These are phyloP conservation scores for Caenorhabditis sinica DNA, from an alignment of 2,888 invertebrate species.

Conservation along the genomic window DNA sequence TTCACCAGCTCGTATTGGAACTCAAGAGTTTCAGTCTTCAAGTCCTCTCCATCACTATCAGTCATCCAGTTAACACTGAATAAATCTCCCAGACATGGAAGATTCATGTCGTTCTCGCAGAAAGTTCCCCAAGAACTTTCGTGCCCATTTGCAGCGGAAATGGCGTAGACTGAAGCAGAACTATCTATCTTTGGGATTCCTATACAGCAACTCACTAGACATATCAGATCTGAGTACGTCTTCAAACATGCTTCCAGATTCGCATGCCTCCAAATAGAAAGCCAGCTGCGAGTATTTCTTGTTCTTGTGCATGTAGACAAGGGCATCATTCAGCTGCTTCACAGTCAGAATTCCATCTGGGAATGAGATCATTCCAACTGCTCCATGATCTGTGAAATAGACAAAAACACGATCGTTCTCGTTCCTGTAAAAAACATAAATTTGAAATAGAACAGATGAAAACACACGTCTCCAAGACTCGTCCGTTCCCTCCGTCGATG, in stretches of 20 bases:
- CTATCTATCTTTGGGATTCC: not conserved
- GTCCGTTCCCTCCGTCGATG: conserved; percentile 85
- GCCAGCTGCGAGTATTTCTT: conserved; percentile 86
- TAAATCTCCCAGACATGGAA: conserved; percentile 86
- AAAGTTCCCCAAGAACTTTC: conserved; percentile 87
- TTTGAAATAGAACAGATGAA: conserved; percentile 85
- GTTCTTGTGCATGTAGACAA: conserved; percentile 85
- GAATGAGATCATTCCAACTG: conserved; percentile 86
- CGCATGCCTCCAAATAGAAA: conserved; percentile 87
- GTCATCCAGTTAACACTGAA: conserved; percentile 88
- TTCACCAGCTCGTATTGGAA: conserved; percentile 86
- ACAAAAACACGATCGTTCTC: conserved; percentile 87
- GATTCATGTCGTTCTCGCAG: conserved; percentile 85
- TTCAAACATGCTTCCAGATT: conserved; percentile 87
- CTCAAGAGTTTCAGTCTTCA: conserved; percentile 85
- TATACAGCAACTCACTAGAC: conserved; percentile 44
- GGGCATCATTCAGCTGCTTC: conserved; percentile 83
- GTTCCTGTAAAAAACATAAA: conserved; percentile 85
- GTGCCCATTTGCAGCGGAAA: conserved; percentile 87
- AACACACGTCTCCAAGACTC: conserved; percentile 60
- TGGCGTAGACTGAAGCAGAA: conserved; percentile 86
- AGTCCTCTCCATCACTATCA: conserved; percentile 86
- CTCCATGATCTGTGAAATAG: conserved; percentile 87
- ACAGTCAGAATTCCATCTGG: conserved; percentile 85
- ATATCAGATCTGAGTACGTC: conserved; percentile 85